A percentile compares a stretch with the other conserved stretches of the same genome.
These are phyloP conservation scores for Pangasius djambal DNA, from an alignment of 2,797 vertebrate species.

Conservation along the genomic window DNA sequence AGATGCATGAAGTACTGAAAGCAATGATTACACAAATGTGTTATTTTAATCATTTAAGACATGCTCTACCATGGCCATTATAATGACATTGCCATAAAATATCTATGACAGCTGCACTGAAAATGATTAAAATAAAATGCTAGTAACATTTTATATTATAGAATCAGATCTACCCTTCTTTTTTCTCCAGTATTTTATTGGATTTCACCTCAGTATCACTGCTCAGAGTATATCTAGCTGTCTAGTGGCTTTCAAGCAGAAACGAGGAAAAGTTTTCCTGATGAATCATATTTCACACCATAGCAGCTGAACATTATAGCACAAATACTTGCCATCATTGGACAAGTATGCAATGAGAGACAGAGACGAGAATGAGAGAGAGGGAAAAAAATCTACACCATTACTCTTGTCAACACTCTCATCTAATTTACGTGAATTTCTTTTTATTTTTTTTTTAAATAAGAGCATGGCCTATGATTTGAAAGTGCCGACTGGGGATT, in stretches of 20 bases:
- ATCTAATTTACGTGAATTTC: neutral
- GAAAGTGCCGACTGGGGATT: neutral
- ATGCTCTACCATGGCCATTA: neutral
- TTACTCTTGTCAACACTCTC: neutral
- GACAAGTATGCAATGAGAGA: neutral
- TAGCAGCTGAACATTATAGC: neutral
- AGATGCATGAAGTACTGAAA: neutral
- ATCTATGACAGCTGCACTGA: neutral
- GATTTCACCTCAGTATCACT: neutral
- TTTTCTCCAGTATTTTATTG: neutral
- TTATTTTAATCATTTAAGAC: neutral
- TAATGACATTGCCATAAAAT: neutral
- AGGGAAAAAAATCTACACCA: neutral
- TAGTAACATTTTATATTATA: neutral
- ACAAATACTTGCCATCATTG: neutral
- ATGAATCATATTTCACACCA: neutral
- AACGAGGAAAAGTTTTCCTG: neutral
- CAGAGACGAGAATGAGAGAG: neutral
- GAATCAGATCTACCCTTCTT: neutral
- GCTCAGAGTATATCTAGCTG: neutral
- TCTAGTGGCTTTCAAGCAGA: neutral
- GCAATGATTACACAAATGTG: neutral
- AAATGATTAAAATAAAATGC: neutral
- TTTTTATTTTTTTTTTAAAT: too few relatives aligned
- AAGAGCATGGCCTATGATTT: neutral